Evolutionary conservation across 1,140 invertebrate species (phyloP), one percentile per base, ranked within the genome.

Genomic region (Euura lappo): DNA sequence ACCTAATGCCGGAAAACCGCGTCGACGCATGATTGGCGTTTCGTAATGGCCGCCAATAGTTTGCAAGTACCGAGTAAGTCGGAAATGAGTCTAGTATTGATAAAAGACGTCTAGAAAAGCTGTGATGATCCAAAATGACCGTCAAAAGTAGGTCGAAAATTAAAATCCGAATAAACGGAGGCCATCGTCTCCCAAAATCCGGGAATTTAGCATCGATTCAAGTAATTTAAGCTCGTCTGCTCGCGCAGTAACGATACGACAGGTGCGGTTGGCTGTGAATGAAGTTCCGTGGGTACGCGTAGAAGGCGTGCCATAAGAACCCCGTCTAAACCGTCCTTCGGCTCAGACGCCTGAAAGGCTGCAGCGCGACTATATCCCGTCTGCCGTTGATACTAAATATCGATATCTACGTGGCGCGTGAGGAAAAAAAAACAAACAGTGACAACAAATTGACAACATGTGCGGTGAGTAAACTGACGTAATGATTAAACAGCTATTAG

Each of bases 341-440:
- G 75, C 65, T 79, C 79, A 81, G 80, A 81, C 71, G 68, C 46
- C 65, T 66, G 68, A 45, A 46, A 70, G 69, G 68, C 71, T 75
- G 45, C 47, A 45, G 28, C 64, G 47, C 10, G 70, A 42, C 66
- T 44, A 64, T 65, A 72, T 28, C 28, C 43, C 66, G 47, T 60
- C 51, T 60, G 8, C 8, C 51, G 10, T 60, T 28, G 0, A 60
- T 60, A 8, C 8, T 11, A n/a, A 3, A 11, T 3, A 8, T 6
- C 51, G 10, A n/a, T 60, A 60, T 6, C 51, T 60, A 60, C 51
- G 51, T 60, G 51, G 51, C 51, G 51, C 51, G 8, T 60, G 51
- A 60, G 28, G 28, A 28, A 28, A 28, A 28, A 28, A 28, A 28
- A 28, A 28, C 28, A 28, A 3, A 3, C 8, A 60, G 51, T 60